Base-by-base conservation (phyloP, 2,888 invertebrate species). In the Tyria jacobaeae region DNA sequence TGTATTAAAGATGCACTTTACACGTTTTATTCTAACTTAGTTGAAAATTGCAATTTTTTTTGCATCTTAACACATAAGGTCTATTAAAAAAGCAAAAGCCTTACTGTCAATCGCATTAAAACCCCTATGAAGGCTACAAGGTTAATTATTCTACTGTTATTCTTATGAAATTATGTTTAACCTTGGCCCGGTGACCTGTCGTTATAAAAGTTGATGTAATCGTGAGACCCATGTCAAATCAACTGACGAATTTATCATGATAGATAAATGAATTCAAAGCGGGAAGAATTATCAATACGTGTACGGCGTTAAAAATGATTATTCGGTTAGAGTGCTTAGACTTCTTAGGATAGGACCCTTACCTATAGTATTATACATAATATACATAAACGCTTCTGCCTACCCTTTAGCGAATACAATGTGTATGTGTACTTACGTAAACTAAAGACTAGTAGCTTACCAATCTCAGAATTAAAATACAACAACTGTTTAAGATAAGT, bases 121-220 rank as follows among this genome's bases (percentile, higher is more conserved):
- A 12, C 10, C 4, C 4, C 7, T 12, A 21, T 21, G 44, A 44
- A 1, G 21, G 21, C 12, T 12, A 21, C 6, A 21, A 44, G 21
- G 44, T 4, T 44, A 44, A 44, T 44, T 44, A 44, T 21, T 44
- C 12, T 44, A 44, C 21, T 21, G 12, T 44, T 44, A 21, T 44
- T 12, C 21, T 34, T 37, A 57, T 31, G 47, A 48, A 60, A 70
- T 48, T 35, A 53, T 15, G 21, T 4, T 31, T 37, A 17, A 60
- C 56, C 59, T 60, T 64, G 60, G 51, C 60, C 39, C 3, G 4
- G 24, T 64, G 17, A 60, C 58, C 49, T 25, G 53, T 41, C 49
- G 44, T 54, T 54, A 49, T 37, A 37, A 47, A 59, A 34, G 56
- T 56, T 63, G 44, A 55, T 39, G 44, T 52, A 57, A 61, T 34